Evolutionary conservation across 2,888 invertebrate genomes (phyloP).

Genomic region (Opisthograptis luteolata): DNA sequence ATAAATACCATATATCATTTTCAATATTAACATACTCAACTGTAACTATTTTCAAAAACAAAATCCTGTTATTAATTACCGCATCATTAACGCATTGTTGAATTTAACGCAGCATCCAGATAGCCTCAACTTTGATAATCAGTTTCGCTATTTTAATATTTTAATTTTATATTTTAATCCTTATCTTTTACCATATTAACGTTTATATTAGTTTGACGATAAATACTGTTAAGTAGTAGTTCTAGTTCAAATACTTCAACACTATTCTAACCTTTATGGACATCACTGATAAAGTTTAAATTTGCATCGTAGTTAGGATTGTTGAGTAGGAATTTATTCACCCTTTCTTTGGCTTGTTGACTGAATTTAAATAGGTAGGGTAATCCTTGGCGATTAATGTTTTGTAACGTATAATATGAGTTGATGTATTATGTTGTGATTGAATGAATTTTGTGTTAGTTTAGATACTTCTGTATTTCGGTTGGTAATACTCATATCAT

Average conservation of each 20-base stretch:
- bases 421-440: slow-evolving; percentile 34
- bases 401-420: slow-evolving; percentile 41
- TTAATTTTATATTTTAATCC: slow-evolving; percentile 30
- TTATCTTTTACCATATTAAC: neutral
- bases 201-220: neutral
- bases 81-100: slow-evolving; percentile 75
- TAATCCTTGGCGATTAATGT: slow-evolving; percentile 73
- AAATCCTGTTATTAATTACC: slow-evolving; percentile 70
- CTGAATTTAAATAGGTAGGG: slow-evolving; percentile 77
- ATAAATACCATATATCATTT: neutral
- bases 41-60: slow-evolving; percentile 16
- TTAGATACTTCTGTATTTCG: neutral
- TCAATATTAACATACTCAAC: neutral
- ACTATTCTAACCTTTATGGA: slow-evolving; percentile 12
- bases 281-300: neutral
- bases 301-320: slow-evolving; percentile 1
- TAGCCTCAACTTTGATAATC: slow-evolving; percentile 3
- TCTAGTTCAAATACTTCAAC: slow-evolving; percentile 22
- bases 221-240: neutral
- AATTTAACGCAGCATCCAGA: slow-evolving; percentile 63
- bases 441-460: slow-evolving; percentile 17
- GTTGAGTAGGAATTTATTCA: slow-evolving; percentile 65
- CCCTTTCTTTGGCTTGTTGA: slow-evolving; percentile 75
- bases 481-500: too few species aligned
- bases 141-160: neutral